Percentiles rank a stretch among this genome's conserved stretches.
Conservation (phyloP, 2,797 vertebrate genomes). For the Capromys pilorides region DNA sequence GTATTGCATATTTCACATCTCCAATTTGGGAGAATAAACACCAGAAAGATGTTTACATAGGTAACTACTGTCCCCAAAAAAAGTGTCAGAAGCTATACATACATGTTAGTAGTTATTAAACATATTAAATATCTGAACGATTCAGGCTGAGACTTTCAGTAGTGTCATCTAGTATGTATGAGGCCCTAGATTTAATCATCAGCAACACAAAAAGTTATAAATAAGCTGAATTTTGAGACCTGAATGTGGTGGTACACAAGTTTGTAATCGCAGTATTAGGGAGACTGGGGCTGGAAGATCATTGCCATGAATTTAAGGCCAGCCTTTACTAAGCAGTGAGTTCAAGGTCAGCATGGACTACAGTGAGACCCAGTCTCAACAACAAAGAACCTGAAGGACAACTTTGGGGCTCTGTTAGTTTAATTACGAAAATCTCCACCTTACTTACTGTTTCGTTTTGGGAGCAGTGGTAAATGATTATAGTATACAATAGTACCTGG, state of each 20-base stretch:
- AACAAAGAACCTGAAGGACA: neutral
- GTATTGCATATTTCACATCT: neutral
- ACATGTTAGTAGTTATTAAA: conserved; percentile 35
- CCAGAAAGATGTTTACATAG: neutral
- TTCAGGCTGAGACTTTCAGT: neutral
- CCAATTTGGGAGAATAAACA: conserved; percentile 10
- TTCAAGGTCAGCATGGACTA: neutral
- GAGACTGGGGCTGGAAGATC: too few relatives aligned
- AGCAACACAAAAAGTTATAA: neutral
- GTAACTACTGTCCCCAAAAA: neutral
- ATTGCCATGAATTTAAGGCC: neutral
- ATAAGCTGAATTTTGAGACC: conserved; percentile 6
- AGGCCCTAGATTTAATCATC: neutral
- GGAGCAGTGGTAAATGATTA: conserved; percentile 5
- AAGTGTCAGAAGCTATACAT: neutral
- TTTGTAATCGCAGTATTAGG: too few relatives aligned
- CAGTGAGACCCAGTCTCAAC: neutral
- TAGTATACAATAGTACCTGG: neutral
- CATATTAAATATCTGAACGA: conserved; percentile 37
- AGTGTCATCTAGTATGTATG: neutral
- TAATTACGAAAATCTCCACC: neutral
- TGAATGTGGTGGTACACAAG: neutral
- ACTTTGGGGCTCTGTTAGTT: neutral
- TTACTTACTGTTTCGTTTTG: neutral
- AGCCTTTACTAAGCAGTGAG: neutral